A percentile compares a stretch with the other conserved stretches of the same genome.
phyloP scores from a whole-genome alignment of 2,797 vertebrate species.

The Cynopterus sphinx region DNA sequence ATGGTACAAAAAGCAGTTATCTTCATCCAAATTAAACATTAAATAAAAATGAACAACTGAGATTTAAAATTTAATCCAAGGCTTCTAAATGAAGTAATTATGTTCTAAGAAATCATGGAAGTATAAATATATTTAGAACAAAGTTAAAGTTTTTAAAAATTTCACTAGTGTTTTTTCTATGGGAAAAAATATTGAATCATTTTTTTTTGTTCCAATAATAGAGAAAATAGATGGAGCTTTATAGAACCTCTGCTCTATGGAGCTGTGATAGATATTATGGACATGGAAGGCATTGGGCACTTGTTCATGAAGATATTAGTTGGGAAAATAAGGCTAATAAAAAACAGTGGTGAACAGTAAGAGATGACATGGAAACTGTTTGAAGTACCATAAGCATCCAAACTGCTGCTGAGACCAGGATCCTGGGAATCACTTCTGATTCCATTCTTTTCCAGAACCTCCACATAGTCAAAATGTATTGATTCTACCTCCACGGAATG shows the following conservation, averaged over 20 bases:
- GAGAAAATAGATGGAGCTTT: not conserved
- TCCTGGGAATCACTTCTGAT: not conserved
- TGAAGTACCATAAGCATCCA: not conserved
- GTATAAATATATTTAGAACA: conserved; percentile 35
- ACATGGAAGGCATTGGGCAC: not conserved
- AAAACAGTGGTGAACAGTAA: not conserved
- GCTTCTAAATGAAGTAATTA: not conserved
- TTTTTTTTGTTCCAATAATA: not conserved
- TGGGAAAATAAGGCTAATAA: not conserved
- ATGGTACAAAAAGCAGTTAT: conserved; percentile 16
- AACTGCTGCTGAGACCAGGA: not conserved
- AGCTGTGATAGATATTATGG: not conserved
- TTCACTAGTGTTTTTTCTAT: conserved; percentile 1
- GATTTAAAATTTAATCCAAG: not conserved
- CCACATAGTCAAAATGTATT: not conserved
- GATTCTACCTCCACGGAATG: not conserved
- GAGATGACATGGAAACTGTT: rapidly evolving
- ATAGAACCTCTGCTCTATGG: not conserved
- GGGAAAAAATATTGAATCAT: conserved; percentile 14
- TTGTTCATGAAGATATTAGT: not conserved
- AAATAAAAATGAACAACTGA: conserved; percentile 50
- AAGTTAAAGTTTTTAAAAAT: not conserved
- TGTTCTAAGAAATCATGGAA: conserved; percentile 7
- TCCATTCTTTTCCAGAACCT: not conserved
- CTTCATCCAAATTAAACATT: conserved; percentile 61